Base-by-base conservation (phyloP, 2,113 vertebrate genomes). In the Ursus arctos region DNA sequence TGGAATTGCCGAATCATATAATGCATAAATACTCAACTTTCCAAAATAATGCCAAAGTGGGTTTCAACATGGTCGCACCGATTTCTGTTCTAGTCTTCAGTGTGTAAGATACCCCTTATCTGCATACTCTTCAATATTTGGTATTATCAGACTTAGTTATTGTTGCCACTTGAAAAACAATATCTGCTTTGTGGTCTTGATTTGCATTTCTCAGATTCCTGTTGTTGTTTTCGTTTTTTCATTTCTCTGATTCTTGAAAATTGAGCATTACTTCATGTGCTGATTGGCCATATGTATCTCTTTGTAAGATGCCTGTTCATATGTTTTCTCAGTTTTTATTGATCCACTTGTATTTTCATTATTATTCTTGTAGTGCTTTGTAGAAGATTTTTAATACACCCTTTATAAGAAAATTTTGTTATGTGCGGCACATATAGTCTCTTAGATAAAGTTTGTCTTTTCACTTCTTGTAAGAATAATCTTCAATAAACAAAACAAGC, bases 261-360 rank as follows among this genome's bases (percentile, higher is more conserved):
- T 47, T 88, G 59, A 57, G 33, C 36, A 67, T 47, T 28, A 12
- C 18, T 71, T 86, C 19, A 49, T 61, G 19, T 71, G 40, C 7
- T 67, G 82, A 57, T 47, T 67, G 47, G 26, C 1, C 28, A 67
- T 13, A 53, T 40, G 10, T 13, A 72, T 81, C 53, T 72, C 69
- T 67, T 90, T 28, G 26, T 22, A 40, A 80, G 53, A 51, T 86
- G 31, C 51, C 40, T 65, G 21, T 74, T 88, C 11, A 57, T 55
- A 16, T 67, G 21, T 53, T 88, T 53, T 74, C 36, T 88, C 67
- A 82, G n/a, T 88, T 96, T 88, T 82, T 69, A 61, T 79, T 86
- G 71, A 86, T 71, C 31, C 43, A 11, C 31, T 69, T 59, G 19
- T 63, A 57, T 57, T 88, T 92, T 49, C 51, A 51, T 16, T 71